Evolutionary conservation across 1,140 invertebrate species (phyloP).

Genomic region (Meteorus sp.): DNA sequence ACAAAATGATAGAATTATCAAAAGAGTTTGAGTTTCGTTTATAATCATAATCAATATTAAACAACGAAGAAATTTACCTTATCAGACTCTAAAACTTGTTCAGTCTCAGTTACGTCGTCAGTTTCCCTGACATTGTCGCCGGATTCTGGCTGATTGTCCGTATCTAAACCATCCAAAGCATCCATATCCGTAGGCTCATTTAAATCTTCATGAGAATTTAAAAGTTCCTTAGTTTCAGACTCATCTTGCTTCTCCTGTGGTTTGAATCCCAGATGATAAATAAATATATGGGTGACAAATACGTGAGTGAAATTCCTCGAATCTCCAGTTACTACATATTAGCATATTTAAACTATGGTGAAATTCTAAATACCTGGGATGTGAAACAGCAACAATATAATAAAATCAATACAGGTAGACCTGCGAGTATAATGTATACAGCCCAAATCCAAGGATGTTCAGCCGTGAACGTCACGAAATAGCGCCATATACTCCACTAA

Average conservation of each 20-base stretch:
- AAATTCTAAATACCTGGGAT: slow-evolving; percentile 54
- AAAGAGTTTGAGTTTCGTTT: no score
- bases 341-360: neutral
- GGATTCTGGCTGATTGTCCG: slow-evolving; percentile 56
- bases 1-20: no score
- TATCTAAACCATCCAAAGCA: slow-evolving; percentile 28
- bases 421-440: slow-evolving; percentile 79
- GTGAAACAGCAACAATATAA: slow-evolving; percentile 80
- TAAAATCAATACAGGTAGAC: slow-evolving; percentile 75
- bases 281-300: slow-evolving; percentile 17
- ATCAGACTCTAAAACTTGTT: slow-evolving; percentile 47
- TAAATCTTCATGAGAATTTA: slow-evolving; percentile 35
- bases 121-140: slow-evolving; percentile 55
- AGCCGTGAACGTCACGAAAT: slow-evolving; percentile 79
- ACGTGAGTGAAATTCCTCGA: slow-evolving; percentile 2
- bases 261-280: slow-evolving; percentile 27
- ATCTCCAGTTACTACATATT: neutral
- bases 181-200: slow-evolving; percentile 32
- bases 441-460: slow-evolving; percentile 91
- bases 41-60: neutral
- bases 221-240: slow-evolving; percentile 46
- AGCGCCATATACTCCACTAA: slow-evolving; percentile 81
- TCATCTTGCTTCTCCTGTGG: slow-evolving; percentile 64
- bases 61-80: slow-evolving; percentile 30
- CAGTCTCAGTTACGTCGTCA: slow-evolving; percentile 50